phyloP scores from a whole-genome alignment of 1,140 invertebrate species.

The Drosophila repletoides region DNA sequence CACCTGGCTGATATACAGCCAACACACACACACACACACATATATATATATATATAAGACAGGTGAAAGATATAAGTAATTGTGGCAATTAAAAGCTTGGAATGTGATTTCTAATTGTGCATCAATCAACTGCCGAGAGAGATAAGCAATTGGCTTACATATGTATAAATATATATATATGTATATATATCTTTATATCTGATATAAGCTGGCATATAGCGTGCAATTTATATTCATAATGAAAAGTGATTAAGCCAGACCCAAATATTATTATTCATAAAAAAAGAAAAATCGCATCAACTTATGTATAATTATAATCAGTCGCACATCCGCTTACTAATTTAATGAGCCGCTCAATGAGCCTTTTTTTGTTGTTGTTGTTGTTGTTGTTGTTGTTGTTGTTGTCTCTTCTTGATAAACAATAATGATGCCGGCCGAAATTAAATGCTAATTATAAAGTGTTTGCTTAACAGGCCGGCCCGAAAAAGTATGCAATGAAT shows the following conservation, averaged over 20 bases:
- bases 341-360: slow-evolving; percentile 54
- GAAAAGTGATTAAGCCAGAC: slow-evolving; percentile 10
- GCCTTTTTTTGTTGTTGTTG: slow-evolving; percentile 45
- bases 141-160: slow-evolving; percentile 1
- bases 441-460: slow-evolving; percentile 68
- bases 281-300: slow-evolving; percentile 12
- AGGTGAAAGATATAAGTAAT: neutral
- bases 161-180: neutral
- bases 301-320: slow-evolving; percentile 14
- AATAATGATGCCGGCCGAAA: slow-evolving; percentile 25
- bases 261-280: neutral
- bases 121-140: slow-evolving; percentile 34
- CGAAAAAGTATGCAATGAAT: slow-evolving; percentile 67
- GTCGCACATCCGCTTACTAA: slow-evolving; percentile 61
- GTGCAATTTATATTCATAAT: slow-evolving; percentile 51
- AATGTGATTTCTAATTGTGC: slow-evolving; percentile 30
- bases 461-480: slow-evolving; percentile 26
- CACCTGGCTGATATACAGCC: neutral
- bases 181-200: neutral
- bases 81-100: neutral
- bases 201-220: neutral
- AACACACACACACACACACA: neutral
- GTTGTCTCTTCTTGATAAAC: slow-evolving; percentile 26
- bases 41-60: too few relatives aligned
- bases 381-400: slow-evolving; percentile 5